phyloP scores from a whole-genome alignment of 2,113 vertebrate species.

The Esox niger region DNA sequence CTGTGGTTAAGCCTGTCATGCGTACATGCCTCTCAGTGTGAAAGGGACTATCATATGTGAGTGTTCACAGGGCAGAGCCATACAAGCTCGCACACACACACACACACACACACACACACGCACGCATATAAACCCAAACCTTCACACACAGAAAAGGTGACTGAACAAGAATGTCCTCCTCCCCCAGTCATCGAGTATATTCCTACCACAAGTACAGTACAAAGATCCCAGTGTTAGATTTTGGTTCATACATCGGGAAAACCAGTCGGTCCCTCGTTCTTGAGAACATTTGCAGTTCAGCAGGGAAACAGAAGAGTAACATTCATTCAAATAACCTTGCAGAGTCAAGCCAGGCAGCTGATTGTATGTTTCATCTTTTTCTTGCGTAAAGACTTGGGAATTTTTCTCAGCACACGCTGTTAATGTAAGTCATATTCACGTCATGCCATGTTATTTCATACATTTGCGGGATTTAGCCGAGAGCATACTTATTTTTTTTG shows the following conservation, averaged over 20 bases:
- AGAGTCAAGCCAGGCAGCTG: constrained; percentile 21
- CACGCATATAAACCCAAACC: too few relatives aligned
- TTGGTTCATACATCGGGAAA: constrained; percentile 9
- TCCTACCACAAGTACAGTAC: too few relatives aligned
- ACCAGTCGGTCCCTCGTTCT: constrained; percentile 19
- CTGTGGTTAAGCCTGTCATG: too few relatives aligned
- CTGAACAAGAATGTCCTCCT: too few relatives aligned
- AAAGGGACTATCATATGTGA: too few relatives aligned
- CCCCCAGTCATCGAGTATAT: too few relatives aligned
- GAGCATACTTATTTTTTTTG: constrained; percentile 49
- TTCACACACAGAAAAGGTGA: too few relatives aligned
- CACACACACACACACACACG: too few relatives aligned
- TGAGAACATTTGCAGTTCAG: constrained; percentile 15
- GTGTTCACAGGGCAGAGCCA: too few relatives aligned
- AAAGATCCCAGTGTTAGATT: not conserved
- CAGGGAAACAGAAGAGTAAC: constrained; percentile 15
- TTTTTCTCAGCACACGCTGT: constrained; percentile 29
- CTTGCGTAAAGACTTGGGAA: not conserved
- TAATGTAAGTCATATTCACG: constrained; percentile 48
- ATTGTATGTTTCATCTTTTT: constrained; percentile 29
- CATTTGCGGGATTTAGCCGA: constrained; percentile 30
- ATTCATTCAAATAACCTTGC: constrained; percentile 21
- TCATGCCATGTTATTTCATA: constrained; percentile 32
- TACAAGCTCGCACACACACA: too few relatives aligned
- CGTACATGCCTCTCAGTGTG: too few relatives aligned